Evolutionary conservation across 2,797 vertebrate species (phyloP), one percentile per base, ranked within the genome.

Genomic region (Gambusia yucatana): DNA sequence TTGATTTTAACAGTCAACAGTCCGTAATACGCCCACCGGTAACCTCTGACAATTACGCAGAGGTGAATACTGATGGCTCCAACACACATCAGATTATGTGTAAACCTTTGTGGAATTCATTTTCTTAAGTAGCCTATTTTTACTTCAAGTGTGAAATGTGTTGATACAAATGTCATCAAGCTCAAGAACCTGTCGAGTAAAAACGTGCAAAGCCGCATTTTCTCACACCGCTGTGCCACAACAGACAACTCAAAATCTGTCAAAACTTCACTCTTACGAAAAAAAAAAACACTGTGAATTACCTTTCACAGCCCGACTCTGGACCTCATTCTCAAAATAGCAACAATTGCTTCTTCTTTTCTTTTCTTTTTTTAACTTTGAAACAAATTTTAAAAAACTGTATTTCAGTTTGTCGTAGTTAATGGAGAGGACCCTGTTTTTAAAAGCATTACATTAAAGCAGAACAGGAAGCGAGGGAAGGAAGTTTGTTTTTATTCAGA

Each of bases 1-100:
- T 90, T 41, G 69, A 86, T 86, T 13, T 87, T 69, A 93, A 91
- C 94, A 87, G 93, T 91, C 86, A 90, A 89, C 84, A 93, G 90
- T 47, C 57, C 57, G 73, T 16, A 70, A 16, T 28, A 86, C 80
- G 73, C 79, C 67, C 81, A 79, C 69, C 84, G 72, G 77, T 85
- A 82, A 13, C 71, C 78, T 16, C 72, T 41, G 71, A 52, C 36
- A 55, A 70, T 44, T 67, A n/a, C 16, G 71, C 63, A 4, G 5
- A 6, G 25, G 13, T 46, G 30, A 16, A 81, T 55, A 17, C 16
- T 41, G 50, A 22, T 30, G 4, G 43, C 2, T 28, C 20, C 43
- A n/a, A 28, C 20, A 1, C 16, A 22, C n/a, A 22, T 43, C 52
- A 52, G 22, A 25, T 3, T 13, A 5, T 11, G 9, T 13, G 30